These are phyloP conservation scores for Bhutanitis thaidina DNA, from an alignment of 2,888 invertebrate genomes.

Conservation along the genomic window DNA sequence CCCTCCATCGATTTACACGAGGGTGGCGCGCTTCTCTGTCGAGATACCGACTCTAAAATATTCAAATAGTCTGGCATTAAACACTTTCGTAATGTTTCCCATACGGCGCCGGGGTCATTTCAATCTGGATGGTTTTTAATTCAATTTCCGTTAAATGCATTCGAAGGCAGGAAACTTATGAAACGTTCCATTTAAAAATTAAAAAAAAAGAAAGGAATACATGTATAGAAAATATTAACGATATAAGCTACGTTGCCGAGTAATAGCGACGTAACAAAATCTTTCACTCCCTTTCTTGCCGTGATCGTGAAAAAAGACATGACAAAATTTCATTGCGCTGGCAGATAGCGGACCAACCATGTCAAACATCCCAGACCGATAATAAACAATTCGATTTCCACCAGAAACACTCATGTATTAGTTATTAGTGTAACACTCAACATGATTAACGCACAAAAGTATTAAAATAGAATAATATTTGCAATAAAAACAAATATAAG, in stretches of 20 bases:
- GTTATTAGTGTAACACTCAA: too few species aligned
- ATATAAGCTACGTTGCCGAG: too few species aligned
- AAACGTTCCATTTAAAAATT: not conserved
- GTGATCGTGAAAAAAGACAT: too few species aligned
- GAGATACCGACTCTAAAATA: slow-evolving; percentile 41
- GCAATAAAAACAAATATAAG: too few species aligned
- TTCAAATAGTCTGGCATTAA: slow-evolving; percentile 45
- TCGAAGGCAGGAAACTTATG: not conserved
- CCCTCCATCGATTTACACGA: slow-evolving; percentile 53
- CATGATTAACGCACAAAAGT: too few species aligned
- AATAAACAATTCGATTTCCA: too few species aligned
- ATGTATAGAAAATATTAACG: not conserved
- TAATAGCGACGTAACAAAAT: not conserved
- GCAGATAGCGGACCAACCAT: too few species aligned
- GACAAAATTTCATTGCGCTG: too few species aligned
- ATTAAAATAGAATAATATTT: too few species aligned
- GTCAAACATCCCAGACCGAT: too few species aligned
- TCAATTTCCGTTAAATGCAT: slow-evolving; percentile 9
- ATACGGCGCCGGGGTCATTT: slow-evolving; percentile 2
- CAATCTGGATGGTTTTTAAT: slow-evolving; percentile 12
- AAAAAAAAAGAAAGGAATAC: not conserved
- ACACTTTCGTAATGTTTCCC: slow-evolving; percentile 29
- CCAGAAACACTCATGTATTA: too few species aligned
- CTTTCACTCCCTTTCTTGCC: too few species aligned
- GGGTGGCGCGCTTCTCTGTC: slow-evolving; percentile 26